Evolutionary conservation across 2,113 vertebrate genomes (phyloP), one percentile per base, ranked within the genome.

Genomic region (Plecturocebus donacophilus): DNA sequence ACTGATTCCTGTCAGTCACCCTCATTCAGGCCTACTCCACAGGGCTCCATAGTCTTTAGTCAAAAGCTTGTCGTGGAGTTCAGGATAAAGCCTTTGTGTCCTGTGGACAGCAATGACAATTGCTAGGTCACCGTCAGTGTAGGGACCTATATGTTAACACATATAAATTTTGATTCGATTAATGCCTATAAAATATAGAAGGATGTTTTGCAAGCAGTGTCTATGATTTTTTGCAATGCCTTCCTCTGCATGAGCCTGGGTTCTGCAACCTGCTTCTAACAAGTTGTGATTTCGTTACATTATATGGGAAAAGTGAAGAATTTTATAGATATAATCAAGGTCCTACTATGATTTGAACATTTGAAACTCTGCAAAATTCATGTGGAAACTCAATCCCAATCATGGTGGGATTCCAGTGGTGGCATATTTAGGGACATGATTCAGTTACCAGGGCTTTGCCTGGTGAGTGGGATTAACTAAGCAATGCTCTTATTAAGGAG

Each of bases 101-200:
- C 0, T 35, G 61, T 8, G 25, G 58, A 20, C 4, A 8, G 6
- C 83, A 19, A 0, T 20, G 42, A 11, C 14, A n/a, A 71, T 19
- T 25, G 21, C 17, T 2, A 8, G 9, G 7, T 6, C 19, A 17
- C 56, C 21, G 12, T 66, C 30, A 3, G 5, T 10, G 25, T 16
- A 5, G 1, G 3, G 32, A 45, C 11, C 11, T 3, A 32, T 21
- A 56, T 0, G 4, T n/a, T 23, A 16, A 20, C 12, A 8, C 7
- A 21, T 1, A 2, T 12, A 58, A 19, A 47, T 38, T 23, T 13
- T 25, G 54, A 38, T 5, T 30, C 30, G 8, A 17, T 30, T 7
- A 7, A 14, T 1, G 30, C 8, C 1, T 27, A 6, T 4, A 0
- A 3, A 45, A 25, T 2, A 6, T 12, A 16, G 30, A 9, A 49